Base-by-base conservation (phyloP, 2,797 vertebrate genomes). In the Cercopithecus mitis region DNA sequence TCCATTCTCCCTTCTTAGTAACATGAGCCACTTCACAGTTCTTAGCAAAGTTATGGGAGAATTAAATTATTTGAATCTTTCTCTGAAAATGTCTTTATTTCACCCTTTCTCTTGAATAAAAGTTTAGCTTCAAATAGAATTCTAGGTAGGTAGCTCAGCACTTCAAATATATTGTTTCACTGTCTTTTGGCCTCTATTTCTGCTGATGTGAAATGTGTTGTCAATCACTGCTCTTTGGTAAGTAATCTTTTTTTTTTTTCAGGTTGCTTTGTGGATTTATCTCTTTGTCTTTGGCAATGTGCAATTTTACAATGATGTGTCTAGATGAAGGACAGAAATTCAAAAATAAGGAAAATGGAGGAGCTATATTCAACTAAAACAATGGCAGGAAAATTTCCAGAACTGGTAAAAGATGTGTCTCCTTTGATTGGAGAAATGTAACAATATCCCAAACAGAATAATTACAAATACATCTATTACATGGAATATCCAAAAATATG, bases 281-380 rank as follows among this genome's bases (percentile, higher is more conserved):
- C 57, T 83, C 55, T 88, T 94, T 58, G 58, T 95, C 72, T 91
- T 85, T 91, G 15, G 27, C 67, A 79, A 81, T 67, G 24, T 76
- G n/a, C 39, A 95, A 39, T 96, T 93, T 93, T 81, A 76, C 22
- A 96, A 25, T 85, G 52, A 47, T 45, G 91, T 85, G 13, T 88
- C 41, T 91, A 76, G 14, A 25, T 82, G 52, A 85, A 81, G 76
- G 11, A 57, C 15, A 88, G 3, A 83, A 88, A 39, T 73, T 83
- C 17, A 84, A 82, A 94, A 88, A 85, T 45, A 61, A 87, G 57
- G 27, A 91, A 80, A 70, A 55, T 72, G 25, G 14, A 39, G 19
- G 77, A 24, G 24, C 19, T 64, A 36, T 30, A 79, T 58, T 96
- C 82, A 91, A 75, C 82, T 72, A 97, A 85, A 45, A 47, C 8